Evolutionary conservation across 2,113 vertebrate genomes (phyloP).

Genomic region (Ochotona curzoniae): DNA sequence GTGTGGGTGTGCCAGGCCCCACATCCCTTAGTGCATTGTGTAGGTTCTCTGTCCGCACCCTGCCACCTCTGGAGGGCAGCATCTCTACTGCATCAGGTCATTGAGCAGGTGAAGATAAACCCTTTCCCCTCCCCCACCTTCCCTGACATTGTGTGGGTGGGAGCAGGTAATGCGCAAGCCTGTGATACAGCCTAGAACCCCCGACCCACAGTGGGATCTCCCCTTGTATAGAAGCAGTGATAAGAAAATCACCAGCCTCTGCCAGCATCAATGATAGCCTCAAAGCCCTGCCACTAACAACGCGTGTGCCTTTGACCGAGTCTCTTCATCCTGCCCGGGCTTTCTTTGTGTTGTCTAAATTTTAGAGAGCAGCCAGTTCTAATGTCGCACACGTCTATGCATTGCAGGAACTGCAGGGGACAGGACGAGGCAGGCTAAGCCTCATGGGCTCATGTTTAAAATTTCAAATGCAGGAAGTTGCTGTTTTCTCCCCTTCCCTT

Average conservation of each 20-base stretch:
- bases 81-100: rapidly evolving
- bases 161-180: neutral
- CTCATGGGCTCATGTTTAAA: slow-evolving; percentile 50
- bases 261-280: neutral
- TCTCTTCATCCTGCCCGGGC: neutral
- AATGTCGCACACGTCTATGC: neutral
- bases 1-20: rapidly evolving
- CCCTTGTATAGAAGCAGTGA: neutral
- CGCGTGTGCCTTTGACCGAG: neutral
- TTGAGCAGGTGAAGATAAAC: neutral
- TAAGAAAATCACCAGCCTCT: neutral
- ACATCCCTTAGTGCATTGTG: rapidly evolving
- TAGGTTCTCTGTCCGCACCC: too few species aligned
- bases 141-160: rapidly evolving
- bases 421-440: neutral
- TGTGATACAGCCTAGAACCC: neutral
- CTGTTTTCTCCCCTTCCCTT: slow-evolving; percentile 53
- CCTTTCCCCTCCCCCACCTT: too few species aligned
- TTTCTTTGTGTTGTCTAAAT: neutral
- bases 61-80: neutral
- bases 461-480: slow-evolving; percentile 72
- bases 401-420: neutral
- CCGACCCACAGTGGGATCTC: neutral
- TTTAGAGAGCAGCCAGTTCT: neutral
- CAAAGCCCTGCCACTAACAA: neutral